Base-by-base conservation (phyloP, 2,888 invertebrate species). In the Tricholauxania praeusta region DNA sequence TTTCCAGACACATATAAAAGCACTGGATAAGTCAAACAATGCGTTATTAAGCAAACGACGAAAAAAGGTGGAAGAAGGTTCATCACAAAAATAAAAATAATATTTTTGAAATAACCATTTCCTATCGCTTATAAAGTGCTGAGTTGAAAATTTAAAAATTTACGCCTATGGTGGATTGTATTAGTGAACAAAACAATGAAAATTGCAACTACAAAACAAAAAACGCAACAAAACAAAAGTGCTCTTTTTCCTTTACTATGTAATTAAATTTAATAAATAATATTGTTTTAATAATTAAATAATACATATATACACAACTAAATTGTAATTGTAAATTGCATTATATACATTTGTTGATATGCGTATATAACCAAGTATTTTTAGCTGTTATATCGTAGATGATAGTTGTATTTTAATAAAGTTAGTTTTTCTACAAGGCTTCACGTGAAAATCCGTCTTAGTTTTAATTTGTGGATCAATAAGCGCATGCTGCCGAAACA, bases 21-120 rank as follows among this genome's bases (percentile, higher is more conserved):
- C 94, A 8, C 88, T 99, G 80, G 96, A 96, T 79, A 93, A 95
- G 82, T 95, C 97, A 73, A 98, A 97, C 86, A 99, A 99, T 87
- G 92, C 96, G 0, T 88, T 99, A 71, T 88, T 99, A 52, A 95
- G 94, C 85, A 98, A 97, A 87, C 90, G 97, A 78, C 89, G 93
- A 80, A 92, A 92, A 85, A 85, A 86, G 74, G 81, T 85, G 70
- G 87, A 85, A 71, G 86, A 85, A 67, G 78, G 81, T 72, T 75
- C 80, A 1, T 57, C 63, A 48, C 49, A 67, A 57, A 71, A 71
- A 49, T 71, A 71, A 65, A 15, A 32, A 28, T 17, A 39, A 39
- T 39, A 39, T 39, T 39, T 39, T 39, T 39, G 7, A 39, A 39
- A 39, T 49, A 4, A 65, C 28, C 17, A 47, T 48, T 48, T 63